Base-by-base conservation (phyloP, 2,888 invertebrate genomes). In the Latheticus oryzae region DNA sequence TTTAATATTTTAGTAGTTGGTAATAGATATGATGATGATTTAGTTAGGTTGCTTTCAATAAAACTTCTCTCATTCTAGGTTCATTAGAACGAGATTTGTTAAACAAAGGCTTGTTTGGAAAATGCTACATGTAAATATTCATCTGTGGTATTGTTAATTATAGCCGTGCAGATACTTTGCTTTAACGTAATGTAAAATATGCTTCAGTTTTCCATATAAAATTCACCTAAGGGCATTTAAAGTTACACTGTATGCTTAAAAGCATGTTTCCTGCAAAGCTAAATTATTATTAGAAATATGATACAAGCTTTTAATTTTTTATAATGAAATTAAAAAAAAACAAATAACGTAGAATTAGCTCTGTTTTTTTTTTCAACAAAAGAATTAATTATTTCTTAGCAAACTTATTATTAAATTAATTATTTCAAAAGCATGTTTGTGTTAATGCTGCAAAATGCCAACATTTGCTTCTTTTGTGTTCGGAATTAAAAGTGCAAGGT, bases 221-320 rank as follows among this genome's bases (percentile, higher is more conserved):
- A 54, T 24, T 28, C 33, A 35, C 54, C 54, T 45, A 28, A 16
- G 53, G 53, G 24, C 43, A 35, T 53, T 53, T 43, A 43, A 54
- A 42, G 52, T 42, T 17, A 45, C 45, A 33, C 5, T 21, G 42
- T 45, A 45, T 35, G 45, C 45, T 45, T 45, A 54, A 45, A 54
- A 19, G 45, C 54, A 45, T 45, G 54, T 37, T 54, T 33, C 11
- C 35, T 26, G 45, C 5, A 37, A 54, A 23, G 35, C 28, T 45
- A 54, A 45, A 54, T 54, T 32, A 54, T 54, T 43, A 28, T 45
- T 32, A 17, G 54, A 45, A 54, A 45, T 33, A 43, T 28, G 28
- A 54, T 54, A 54, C 54, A 45, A 24, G 43, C 45, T 54, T 54
- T 54, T 45, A 54, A 37, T 51, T 1, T 30, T 19, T 47, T 33